Conservation (phyloP, 2,888 invertebrate genomes). For the Pyrgus malvae region DNA sequence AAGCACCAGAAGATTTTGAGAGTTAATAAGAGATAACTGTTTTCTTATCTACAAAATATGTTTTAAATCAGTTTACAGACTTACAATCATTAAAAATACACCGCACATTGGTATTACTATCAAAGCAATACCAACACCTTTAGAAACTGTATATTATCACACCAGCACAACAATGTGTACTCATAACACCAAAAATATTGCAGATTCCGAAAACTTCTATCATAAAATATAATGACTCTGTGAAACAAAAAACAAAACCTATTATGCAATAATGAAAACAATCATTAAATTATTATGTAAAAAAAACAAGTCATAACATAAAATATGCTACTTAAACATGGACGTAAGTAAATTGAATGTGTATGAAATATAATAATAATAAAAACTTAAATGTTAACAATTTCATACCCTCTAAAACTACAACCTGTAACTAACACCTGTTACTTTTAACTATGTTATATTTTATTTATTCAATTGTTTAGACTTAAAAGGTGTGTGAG, state of each 20-base stretch:
- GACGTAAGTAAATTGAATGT: conserved; percentile 75
- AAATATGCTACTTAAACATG: conserved; percentile 80
- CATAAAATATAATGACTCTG: conserved; percentile 61
- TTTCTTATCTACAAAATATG: conserved; percentile 40
- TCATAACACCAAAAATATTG: conserved; percentile 61
- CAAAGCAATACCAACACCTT: conserved; percentile 1
- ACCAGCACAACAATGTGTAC: conserved; percentile 28
- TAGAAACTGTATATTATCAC: neutral
- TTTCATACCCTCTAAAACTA: conserved; percentile 74
- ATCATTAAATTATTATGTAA: conserved; percentile 76
- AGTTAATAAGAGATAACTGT: conserved; percentile 49
- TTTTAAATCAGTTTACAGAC: conserved; percentile 26
- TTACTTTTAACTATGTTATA: conserved; percentile 5
- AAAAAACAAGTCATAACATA: conserved; percentile 77
- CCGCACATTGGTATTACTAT: neutral
- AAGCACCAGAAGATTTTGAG: conserved; percentile 74
- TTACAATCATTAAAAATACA: conserved; percentile 18
- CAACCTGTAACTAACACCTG: conserved; percentile 44
- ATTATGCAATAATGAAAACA: conserved; percentile 72
- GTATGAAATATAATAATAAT: conserved; percentile 65
- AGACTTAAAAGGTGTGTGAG: conserved; percentile 19
- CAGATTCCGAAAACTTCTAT: conserved; percentile 74
- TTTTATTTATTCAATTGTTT: conserved; percentile 30
- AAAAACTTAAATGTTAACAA: conserved; percentile 54
- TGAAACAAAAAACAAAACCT: conserved; percentile 52